These are phyloP conservation scores for Anniella stebbinsi DNA, from an alignment of 2,797 vertebrate species.

Conservation along the genomic window DNA sequence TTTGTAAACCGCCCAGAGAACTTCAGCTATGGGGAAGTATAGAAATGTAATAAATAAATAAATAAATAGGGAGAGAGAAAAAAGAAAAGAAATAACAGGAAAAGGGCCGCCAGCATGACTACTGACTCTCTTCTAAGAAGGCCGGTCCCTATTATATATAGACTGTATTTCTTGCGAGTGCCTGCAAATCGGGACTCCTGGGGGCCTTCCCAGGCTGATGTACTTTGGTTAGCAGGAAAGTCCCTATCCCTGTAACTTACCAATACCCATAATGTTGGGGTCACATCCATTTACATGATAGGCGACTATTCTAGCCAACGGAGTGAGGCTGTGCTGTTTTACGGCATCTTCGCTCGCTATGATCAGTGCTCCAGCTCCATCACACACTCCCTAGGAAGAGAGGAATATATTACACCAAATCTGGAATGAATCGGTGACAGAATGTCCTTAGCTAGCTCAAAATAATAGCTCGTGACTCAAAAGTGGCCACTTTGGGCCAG, in stretches of 20 bases:
- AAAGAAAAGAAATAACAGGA: background rate
- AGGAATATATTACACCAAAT: slow-evolving; percentile 28
- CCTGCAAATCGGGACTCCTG: background rate
- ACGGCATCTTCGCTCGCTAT: slow-evolving; percentile 94
- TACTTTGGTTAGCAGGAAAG: background rate
- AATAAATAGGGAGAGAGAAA: background rate
- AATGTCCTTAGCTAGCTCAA: background rate
- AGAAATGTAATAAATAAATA: too few species aligned
- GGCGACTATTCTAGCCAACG: slow-evolving; percentile 91
- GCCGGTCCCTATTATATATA: background rate
- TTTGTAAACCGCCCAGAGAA: too few species aligned
- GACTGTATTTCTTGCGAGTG: background rate
- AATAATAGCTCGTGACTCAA: background rate
- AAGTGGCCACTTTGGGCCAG: background rate
- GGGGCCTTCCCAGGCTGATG: too few species aligned
- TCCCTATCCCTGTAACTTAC: slow-evolving; percentile 77
- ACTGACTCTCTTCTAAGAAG: background rate
- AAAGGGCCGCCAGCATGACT: too few species aligned
- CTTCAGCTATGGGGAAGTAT: too few species aligned
- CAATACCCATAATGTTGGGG: slow-evolving; percentile 97
- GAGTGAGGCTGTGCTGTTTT: slow-evolving; percentile 90
- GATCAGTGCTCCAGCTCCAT: slow-evolving; percentile 91
- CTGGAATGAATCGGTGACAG: too few species aligned
- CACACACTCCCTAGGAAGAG: slow-evolving; percentile 87
- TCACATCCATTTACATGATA: slow-evolving; percentile 94